Evolutionary conservation across 1,140 invertebrate genomes (phyloP), one percentile per base, ranked within the genome.

Genomic region (Trichoplusia ni): DNA sequence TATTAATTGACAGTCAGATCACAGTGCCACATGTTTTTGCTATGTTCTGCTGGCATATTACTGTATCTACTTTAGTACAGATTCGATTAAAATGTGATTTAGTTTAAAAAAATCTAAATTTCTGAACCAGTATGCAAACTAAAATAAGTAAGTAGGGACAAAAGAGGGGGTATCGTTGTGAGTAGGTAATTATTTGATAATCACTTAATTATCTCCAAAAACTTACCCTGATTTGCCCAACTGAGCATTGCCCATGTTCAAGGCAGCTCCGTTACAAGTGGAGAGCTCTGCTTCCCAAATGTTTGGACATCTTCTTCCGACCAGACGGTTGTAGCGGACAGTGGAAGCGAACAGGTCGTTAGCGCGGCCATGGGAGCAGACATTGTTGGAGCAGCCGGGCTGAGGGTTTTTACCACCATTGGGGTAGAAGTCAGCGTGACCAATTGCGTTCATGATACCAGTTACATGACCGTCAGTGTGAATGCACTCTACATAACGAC

Each of bases 391-490:
- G 60, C 95, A 96, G 2, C 95, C 95, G 5, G 94, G 93, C 75
- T 96, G 95, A 1, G 75, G 67, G n/a, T 79, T 74, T n/a, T 68
- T 73, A 3, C 93, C 94, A 35, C 93, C 93, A 53, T 93, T 92
- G 4, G 92, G 92, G 63, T 91, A 93, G 71, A 93, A 93, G 60
- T 93, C 92, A 9, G 83, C 84, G 49, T 90, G 66, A 5, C 90
- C 91, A 0, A 90, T 64, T 0, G 85, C 63, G 2, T 85, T 68
- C 0, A 58, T 49, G 6, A 92, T 86, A 13, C 92, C 92, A 0
- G 91, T 66, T 0, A 66, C 1, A 11, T 90, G 83, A 21, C 86
- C 91, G 54, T 92, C 91, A 0, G 94, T 93, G 75, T 95, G 94
- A 44, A 95, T 93, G 1, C 91, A 80, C 68, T 94, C 92, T 0